Evolutionary conservation across 2,113 vertebrate species (phyloP), one percentile per base, ranked within the genome.

Genomic region (Tragelaphus strepsiceros): DNA sequence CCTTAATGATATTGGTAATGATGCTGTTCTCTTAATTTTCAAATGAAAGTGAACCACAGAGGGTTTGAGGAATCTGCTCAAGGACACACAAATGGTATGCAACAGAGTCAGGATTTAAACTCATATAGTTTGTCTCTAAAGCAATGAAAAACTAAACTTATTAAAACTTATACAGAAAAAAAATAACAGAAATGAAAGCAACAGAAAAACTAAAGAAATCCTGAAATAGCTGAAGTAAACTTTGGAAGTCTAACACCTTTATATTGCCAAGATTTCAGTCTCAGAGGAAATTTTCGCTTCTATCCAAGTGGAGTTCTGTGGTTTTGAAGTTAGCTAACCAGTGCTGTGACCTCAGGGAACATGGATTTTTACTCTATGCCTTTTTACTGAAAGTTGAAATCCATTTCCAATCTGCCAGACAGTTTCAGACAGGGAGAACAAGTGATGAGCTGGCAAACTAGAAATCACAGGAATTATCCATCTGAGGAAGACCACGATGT

Each of bases 321-420:
- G 46, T 51, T 97, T 88, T 82, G 53, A 88, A 93, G 77, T 94
- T 82, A 46, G n/a, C 19, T 61, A 80, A 89, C 49, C 4, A 3
- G 9, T 0, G 0, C 30, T 93, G 16, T 86, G 87, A 89, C 67
- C 39, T 88, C 62, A 88, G 43, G 30, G 54, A 83, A 80, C 11
- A 30, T 32, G 17, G 12, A 51, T 53, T 92, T 88, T 77, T 56
- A 35, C 14, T 88, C 30, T 82, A 10, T 54, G 35, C 7, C 78
- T 77, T 96, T 92, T 83, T 78, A 16, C 62, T 81, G 39, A 95
- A 78, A 93, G 30, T 71, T 91, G 94, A 35, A 93, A 91, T 84
- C 43, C 35, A 84, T 35, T 58, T 71, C 5, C 32, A 17, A 17
- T 59, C 59, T 95, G 92, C 39, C 17, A 43, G 59, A 51, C 22